Percentiles rank a stretch among this genome's conserved stretches.
These are phyloP conservation scores for Lathamus discolor DNA, from an alignment of 2,113 vertebrate species.

Conservation along the genomic window DNA sequence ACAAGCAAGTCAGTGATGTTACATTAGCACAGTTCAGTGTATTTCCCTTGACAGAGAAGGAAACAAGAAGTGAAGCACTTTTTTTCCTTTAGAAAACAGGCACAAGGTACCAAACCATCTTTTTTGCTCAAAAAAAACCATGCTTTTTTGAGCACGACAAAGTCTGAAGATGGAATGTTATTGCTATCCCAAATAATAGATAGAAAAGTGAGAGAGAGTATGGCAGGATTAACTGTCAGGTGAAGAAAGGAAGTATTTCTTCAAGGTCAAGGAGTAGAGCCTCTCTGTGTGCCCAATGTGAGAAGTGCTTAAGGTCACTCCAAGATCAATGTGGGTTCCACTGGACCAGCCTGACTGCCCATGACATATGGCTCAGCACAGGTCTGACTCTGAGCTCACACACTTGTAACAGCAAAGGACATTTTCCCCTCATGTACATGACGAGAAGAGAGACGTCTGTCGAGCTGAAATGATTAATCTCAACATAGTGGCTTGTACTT, in stretches of 20 bases:
- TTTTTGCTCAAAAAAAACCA: not conserved
- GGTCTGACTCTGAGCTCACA: not conserved
- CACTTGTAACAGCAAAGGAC: not conserved
- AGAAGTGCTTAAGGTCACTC: not conserved
- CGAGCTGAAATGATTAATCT: not conserved
- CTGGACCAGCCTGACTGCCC: not conserved
- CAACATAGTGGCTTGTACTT: not conserved
- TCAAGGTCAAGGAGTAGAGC: not conserved
- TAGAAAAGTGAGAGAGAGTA: not conserved
- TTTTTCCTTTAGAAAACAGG: not conserved
- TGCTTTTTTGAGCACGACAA: not conserved
- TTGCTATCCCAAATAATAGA: not conserved
- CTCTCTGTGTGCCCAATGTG: accelerated
- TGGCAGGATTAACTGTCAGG: not conserved
- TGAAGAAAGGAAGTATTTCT: not conserved
- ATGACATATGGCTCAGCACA: accelerated
- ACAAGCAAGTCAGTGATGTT: not conserved
- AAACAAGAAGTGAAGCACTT: not conserved
- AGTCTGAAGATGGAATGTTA: not conserved
- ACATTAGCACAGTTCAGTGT: not conserved
- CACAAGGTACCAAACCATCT: not conserved
- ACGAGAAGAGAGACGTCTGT: not conserved
- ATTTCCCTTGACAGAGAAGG: not conserved
- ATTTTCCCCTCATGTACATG: not conserved
- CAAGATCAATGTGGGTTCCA: accelerated